A percentile compares a stretch with the other conserved stretches of the same genome.
phyloP scores from a whole-genome alignment of 1,140 invertebrate genomes.

The Adelges cooleyi region DNA sequence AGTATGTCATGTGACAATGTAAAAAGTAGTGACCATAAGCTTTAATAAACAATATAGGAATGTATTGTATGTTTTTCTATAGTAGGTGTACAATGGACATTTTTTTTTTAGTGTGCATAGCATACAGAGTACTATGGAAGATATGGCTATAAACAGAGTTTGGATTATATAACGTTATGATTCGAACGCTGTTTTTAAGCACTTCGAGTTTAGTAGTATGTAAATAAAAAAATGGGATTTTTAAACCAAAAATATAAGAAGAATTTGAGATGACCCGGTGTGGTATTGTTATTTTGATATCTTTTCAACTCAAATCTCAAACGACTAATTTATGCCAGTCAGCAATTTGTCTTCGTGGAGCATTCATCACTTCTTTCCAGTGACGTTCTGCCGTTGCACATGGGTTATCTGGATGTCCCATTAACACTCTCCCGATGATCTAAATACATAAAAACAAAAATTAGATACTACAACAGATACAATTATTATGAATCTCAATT shows the following conservation, averaged over 20 bases:
- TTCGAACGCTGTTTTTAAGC: too few species aligned
- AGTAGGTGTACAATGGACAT: too few species aligned
- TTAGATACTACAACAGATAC: background rate
- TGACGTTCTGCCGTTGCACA: conserved; percentile 69
- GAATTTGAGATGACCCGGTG: background rate
- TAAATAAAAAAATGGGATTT: background rate
- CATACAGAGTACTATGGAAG: too few species aligned
- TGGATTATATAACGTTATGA: too few species aligned
- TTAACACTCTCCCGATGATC: conserved; percentile 87
- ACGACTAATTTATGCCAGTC: conserved; percentile 96
- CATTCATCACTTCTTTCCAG: conserved; percentile 92
- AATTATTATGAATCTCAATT: background rate
- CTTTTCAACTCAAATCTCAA: conserved; percentile 41
- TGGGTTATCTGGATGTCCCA: conserved; percentile 65
- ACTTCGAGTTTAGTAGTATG: too few species aligned
- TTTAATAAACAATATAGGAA: too few species aligned
- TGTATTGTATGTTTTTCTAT: too few species aligned
- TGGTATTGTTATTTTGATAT: background rate
- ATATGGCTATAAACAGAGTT: too few species aligned
- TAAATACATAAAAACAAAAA: conserved; percentile 37
- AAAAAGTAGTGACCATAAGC: too few species aligned
- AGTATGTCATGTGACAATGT: too few species aligned
- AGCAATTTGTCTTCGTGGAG: conserved; percentile 91
- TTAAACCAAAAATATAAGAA: conserved; percentile 4
- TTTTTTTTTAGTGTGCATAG: too few species aligned